Conservation (phyloP, 2,113 vertebrate genomes). For the Urocynchramus pylzowi region DNA sequence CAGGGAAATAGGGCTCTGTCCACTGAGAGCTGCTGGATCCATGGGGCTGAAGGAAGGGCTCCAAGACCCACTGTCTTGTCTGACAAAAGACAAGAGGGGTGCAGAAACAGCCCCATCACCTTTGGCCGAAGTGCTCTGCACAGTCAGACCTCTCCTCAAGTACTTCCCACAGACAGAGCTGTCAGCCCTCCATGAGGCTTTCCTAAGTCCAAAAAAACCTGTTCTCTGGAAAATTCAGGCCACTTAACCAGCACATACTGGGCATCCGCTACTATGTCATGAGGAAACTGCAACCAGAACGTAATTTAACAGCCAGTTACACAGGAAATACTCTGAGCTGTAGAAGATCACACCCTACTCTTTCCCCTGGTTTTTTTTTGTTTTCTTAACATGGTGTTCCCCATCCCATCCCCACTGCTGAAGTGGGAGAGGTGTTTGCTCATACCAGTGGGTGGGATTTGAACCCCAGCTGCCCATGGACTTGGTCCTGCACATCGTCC, state of each 20-base stretch:
- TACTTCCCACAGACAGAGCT: not conserved
- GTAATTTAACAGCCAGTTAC: not conserved
- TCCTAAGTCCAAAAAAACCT: not conserved
- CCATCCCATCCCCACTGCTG: not conserved
- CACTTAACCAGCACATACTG: not conserved
- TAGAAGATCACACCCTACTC: not conserved
- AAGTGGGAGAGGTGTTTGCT: not conserved
- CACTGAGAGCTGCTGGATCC: not conserved
- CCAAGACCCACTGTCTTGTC: not conserved
- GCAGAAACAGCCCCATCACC: not conserved
- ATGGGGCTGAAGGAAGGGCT: not conserved
- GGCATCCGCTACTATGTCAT: not conserved
- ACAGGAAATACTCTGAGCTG: not conserved
- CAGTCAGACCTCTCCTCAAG: rapidly evolving
- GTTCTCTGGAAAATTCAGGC: not conserved
- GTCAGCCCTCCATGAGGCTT: not conserved
- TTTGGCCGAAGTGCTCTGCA: not conserved
- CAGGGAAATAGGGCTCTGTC: not conserved
- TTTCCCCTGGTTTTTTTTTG: not conserved
- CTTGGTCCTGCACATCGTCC: not conserved
- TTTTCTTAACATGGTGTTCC: not conserved
- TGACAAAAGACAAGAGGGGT: not conserved
- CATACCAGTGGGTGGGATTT: not conserved
- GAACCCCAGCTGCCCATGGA: not conserved
- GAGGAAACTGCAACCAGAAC: not conserved